Evolutionary conservation across 2,888 invertebrate genomes (phyloP), one percentile per base, ranked within the genome.

Genomic region (Diarsia rubi): DNA sequence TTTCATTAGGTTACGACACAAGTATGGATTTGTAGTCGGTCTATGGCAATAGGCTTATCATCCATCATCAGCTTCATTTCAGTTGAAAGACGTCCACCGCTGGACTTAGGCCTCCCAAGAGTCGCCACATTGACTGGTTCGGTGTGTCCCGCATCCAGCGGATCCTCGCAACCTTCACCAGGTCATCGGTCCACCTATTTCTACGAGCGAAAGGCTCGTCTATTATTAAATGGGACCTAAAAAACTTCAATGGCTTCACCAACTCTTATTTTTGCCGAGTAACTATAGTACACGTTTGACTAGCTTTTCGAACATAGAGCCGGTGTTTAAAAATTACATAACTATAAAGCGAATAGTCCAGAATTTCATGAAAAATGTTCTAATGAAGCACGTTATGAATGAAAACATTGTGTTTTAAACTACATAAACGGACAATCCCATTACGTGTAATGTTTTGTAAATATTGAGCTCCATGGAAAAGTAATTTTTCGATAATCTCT

Each of bases 401-500:
- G 73, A 67, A 69, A 78, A 69, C 69, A 54, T 69, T 52, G 64
- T 65, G 74, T 70, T 70, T 60, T 66, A 65, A 31, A 64, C 60
- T 64, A 67, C 69, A 27, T 60, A 67, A n/a, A 66, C 72, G 49
- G 64, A 69, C 75, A 76, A 76, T 73, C 81, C 49, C 47, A 66
- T 73, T 65, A 73, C 76, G 69, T 52, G 2, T 59, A 59, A 77
- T 84, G 82, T 82, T 82, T 82, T 77, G 73, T 73, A 82, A 82
- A 74, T 57, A 75, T 73, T 14, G 24, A 54, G 54, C 72, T 45
- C 44, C 62, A 70, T 72, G 72, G 73, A 75, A 78, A 82, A 75
- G 72, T 77, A 69, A 60, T 63, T 67, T 74, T 69, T 47, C 66
- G 62, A 59, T 81, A 76, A 68, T 31, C 24, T 84, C 64, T 49